Base-by-base conservation (phyloP, 2,113 vertebrate genomes). In the Ondatra zibethicus region DNA sequence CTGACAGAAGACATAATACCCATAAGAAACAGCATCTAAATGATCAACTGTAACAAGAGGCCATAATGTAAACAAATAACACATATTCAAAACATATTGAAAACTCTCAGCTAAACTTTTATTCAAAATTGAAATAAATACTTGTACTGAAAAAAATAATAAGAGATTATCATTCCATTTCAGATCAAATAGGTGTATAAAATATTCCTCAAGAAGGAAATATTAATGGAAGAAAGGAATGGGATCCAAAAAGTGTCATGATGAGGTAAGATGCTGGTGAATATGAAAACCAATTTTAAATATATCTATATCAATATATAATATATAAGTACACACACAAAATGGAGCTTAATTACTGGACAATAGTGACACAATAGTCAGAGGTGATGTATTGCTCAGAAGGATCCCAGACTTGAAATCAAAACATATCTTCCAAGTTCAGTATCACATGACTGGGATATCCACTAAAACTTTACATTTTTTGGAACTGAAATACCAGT, bases 121-220 rank as follows among this genome's bases (percentile, higher is more conserved):
- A 87, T 9, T 91, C 58, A 78, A 88, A 90, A 50, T 23, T 72
- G 11, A 84, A 95, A 92, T 91, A 52, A 88, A 85, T 45, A 25
- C 58, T 81, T 91, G 78, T 81, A 52, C 12, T 72, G 70, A 78
- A 93, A 76, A 94, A 77, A 8, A 88, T 39, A 63, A 19, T n/a
- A 33, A 66, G 72, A 77, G 8, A 86, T 39, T 96, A 55, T 27
- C 58, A 72, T 11, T 58, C 19, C 78, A 17, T 16, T 75, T 91
- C 36, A 91, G 42, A 23, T 70, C 17, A 88, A 91, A 50, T 73
- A 92, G 90, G 14, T 33, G 42, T 58, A 66, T 36, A 52, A 39
- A 19, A 52, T 82, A 89, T 77, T 75, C 23, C 58, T 72, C 45
- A 81, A 86, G n/a, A 90, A 91, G 63, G 4, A 91, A 91, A 94